These are phyloP conservation scores for Arbacia lixula DNA, from an alignment of 53 echinoderm and acorn worm species.

Conservation along the genomic window DNA sequence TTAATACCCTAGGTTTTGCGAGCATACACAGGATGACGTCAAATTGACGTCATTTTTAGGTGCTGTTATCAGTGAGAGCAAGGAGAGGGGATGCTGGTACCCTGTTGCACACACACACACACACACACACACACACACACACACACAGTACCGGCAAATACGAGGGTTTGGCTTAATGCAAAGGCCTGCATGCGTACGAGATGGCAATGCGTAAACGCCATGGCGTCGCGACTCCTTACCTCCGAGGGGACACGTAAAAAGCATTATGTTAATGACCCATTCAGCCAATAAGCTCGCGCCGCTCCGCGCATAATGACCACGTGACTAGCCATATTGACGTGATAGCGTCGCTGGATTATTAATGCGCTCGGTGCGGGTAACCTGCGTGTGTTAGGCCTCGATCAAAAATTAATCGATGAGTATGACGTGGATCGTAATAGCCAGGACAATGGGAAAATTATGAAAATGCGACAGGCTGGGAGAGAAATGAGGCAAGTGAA, in stretches of 20 bases:
- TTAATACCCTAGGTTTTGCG: conserved; percentile 13
- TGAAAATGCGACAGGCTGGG: conserved; percentile 27
- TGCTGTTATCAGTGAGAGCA: conserved; percentile 4
- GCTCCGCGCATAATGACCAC: background rate
- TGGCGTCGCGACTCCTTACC: conserved; percentile 11
- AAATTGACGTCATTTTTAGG: conserved; percentile 45
- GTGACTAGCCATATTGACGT: background rate
- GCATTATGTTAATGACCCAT: conserved; percentile 37
- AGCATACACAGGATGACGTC: conserved; percentile 33
- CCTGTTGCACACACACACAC: background rate
- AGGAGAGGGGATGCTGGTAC: conserved; percentile 10
- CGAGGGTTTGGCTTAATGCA: conserved; percentile 16
- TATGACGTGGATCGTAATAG: conserved; percentile 31
- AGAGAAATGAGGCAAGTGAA: background rate
- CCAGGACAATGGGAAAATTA: conserved; percentile 22
- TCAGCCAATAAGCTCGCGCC: conserved; percentile 1
- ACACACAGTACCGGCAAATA: background rate
- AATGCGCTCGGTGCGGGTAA: background rate
- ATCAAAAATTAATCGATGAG: conserved; percentile 45
- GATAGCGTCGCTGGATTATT: conserved; percentile 3
- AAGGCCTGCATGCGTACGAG: background rate
- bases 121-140: background rate
- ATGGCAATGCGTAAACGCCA: background rate
- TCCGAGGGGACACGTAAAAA: conserved; percentile 21
- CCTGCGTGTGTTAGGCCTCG: background rate